Conservation (phyloP, 1,140 invertebrate genomes). For the Hyles vespertilio region DNA sequence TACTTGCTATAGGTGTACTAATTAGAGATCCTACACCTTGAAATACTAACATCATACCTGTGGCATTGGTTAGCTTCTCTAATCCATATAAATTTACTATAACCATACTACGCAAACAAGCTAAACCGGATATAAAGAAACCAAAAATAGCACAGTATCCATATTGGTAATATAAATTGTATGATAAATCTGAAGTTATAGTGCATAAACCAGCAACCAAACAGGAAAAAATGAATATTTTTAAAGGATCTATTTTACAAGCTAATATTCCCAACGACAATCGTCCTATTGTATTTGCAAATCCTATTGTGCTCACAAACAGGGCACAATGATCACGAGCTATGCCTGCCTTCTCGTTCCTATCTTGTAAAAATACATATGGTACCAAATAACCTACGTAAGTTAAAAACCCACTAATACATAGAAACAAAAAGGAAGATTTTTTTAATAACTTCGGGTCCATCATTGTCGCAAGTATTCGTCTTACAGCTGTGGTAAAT, state of each 20-base stretch:
- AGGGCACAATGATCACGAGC: constrained; percentile 37
- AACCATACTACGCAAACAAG: constrained; percentile 47
- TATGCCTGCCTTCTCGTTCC: constrained; percentile 42
- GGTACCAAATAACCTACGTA: constrained; percentile 59
- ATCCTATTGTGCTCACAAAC: constrained; percentile 54
- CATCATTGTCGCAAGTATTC: constrained; percentile 68
- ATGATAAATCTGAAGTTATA: constrained; percentile 44
- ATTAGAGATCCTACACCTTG: constrained; percentile 58
- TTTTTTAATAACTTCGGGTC: constrained; percentile 53
- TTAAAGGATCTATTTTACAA: constrained; percentile 45
- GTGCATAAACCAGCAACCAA: constrained; percentile 40
- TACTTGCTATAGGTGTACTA: constrained; percentile 52
- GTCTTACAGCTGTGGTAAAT: constrained; percentile 56
- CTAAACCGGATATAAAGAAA: constrained; percentile 46
- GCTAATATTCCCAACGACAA: constrained; percentile 47
- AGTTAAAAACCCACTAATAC: constrained; percentile 46
- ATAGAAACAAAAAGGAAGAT: constrained; percentile 48
- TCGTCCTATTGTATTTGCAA: constrained; percentile 51
- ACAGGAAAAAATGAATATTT: constrained; percentile 33
- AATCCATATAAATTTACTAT: constrained; percentile 58
- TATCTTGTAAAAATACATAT: constrained; percentile 50
- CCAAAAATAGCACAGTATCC: constrained; percentile 53
- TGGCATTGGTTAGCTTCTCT: constrained; percentile 65
- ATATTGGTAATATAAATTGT: constrained; percentile 55
- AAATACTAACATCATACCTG: constrained; percentile 59